These are phyloP conservation scores for Paedocypris micromegethes DNA, from an alignment of 2,797 vertebrate species.

Conservation along the genomic window DNA sequence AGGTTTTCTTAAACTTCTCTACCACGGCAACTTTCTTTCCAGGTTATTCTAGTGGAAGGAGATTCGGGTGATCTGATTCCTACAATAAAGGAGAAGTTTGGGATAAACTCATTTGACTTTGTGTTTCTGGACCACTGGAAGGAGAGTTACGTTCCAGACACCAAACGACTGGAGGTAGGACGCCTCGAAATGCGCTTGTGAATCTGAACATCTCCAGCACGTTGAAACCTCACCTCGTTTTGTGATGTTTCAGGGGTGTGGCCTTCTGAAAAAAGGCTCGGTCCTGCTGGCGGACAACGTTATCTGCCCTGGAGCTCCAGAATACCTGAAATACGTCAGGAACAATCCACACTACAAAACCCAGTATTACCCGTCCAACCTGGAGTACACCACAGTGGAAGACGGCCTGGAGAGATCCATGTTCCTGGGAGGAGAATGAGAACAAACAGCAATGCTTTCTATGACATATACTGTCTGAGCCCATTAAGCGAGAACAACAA, in stretches of 20 bases:
- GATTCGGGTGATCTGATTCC: slow-evolving; percentile 72
- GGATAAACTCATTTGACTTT: slow-evolving; percentile 75
- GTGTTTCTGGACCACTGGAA: slow-evolving; percentile 86
- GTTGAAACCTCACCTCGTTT: background rate
- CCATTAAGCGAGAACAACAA: too few species aligned
- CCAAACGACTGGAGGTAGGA: slow-evolving; percentile 72
- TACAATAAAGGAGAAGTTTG: slow-evolving; percentile 71
- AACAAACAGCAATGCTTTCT: too few species aligned
- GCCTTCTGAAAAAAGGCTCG: slow-evolving; percentile 50
- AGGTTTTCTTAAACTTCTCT: too few species aligned
- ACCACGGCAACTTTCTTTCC: slow-evolving; percentile 5
- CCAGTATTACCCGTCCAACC: slow-evolving; percentile 64
- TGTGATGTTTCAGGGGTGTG: slow-evolving; percentile 45
- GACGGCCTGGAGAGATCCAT: slow-evolving; percentile 79
- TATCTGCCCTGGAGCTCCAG: slow-evolving; percentile 58
- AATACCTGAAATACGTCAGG: slow-evolving; percentile 64
- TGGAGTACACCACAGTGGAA: slow-evolving; percentile 67
- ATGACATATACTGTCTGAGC: too few species aligned
- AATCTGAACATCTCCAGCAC: background rate
- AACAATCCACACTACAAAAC: slow-evolving; percentile 66
- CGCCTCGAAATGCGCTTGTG: background rate
- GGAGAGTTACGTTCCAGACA: slow-evolving; percentile 72
- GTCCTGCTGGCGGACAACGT: slow-evolving; percentile 62
- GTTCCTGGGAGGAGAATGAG: slow-evolving; percentile 62
- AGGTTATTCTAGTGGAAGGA: slow-evolving; percentile 75